Conservation (phyloP, 2,113 vertebrate species). For the Prunella himalayana region DNA sequence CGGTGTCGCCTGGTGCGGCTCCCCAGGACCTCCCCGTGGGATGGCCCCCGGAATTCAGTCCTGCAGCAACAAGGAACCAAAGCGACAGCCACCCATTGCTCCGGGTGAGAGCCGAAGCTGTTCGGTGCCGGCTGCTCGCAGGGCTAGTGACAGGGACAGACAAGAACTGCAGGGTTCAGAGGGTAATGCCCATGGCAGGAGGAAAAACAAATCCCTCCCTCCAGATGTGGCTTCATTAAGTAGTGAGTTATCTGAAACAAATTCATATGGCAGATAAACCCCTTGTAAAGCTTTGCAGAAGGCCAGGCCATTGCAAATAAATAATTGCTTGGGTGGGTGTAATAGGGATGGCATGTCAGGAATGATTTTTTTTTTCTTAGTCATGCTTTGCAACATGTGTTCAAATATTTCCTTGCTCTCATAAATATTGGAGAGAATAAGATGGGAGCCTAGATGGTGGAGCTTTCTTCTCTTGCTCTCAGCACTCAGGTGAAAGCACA, state of each 20-base stretch:
- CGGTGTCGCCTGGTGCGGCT: rapidly evolving
- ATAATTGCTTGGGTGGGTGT: background rate
- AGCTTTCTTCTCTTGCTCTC: background rate
- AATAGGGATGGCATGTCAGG: background rate
- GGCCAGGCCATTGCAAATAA: background rate
- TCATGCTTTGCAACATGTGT: background rate
- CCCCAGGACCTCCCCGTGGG: rapidly evolving
- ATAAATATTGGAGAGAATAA: background rate
- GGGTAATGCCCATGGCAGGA: background rate
- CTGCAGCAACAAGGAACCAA: background rate
- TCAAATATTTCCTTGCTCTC: background rate
- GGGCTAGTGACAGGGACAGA: background rate
- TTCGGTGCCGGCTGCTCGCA: background rate
- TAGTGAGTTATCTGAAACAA: background rate
- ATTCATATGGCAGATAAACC: background rate
- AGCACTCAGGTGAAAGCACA: background rate
- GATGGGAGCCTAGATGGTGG: background rate
- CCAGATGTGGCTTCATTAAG: background rate
- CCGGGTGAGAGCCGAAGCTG: background rate
- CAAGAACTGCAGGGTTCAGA: background rate
- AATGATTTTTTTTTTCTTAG: background rate
- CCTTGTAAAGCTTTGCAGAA: background rate
- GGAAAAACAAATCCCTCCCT: background rate
- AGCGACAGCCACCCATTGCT: background rate
- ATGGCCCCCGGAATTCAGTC: background rate